Evolutionary conservation across 1,140 invertebrate genomes (phyloP), one percentile per base, ranked within the genome.

Genomic region (Saxidomus purpurata): DNA sequence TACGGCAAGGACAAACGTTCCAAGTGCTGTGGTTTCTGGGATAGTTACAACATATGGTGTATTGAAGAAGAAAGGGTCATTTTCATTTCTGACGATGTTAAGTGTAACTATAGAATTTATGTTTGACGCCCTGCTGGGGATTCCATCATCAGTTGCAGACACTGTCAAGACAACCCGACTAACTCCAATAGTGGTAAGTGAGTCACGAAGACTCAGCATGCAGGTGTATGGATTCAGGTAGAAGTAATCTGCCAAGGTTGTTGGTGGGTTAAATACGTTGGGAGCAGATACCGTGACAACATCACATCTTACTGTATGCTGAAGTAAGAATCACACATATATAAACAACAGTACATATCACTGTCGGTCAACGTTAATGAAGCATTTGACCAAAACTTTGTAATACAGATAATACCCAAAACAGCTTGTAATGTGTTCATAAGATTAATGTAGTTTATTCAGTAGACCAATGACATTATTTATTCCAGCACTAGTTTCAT

Each of bases 171-270:
- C 55, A 36, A 92, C 84, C 17, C 0, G 6, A 52, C 25, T 79
- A 22, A 90, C 76, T 40, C 76, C 67, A 76, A 90, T 49, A 36
- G 31, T 91, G 25, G 85, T 92, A 0, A 94, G 81, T 15, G 91
- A 85, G 71, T 89, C 91, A 25, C 69, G 63, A 13, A 93, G 88
- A 36, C 87, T 91, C 15, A 95, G 67, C 0, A 91, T 34, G 61
- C 94, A 93, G 15, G 89, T 88, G 34, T 89, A 89, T 47, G 91
- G 89, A 55, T 94, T 92, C 36, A 95, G 67, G 61, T 87, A 91
- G 77, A 95, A 94, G 81, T 92, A 93, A 28, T 90, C 63, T 11
- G 43, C 82, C 15, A 89, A 90, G 34, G 91, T 90, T 22, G 52
- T 19, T 22, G 93, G 92, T n/a, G 59, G 86, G 31, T 59, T 77